phyloP scores from a whole-genome alignment of 2,113 vertebrate species.

The Trichechus manatus region DNA sequence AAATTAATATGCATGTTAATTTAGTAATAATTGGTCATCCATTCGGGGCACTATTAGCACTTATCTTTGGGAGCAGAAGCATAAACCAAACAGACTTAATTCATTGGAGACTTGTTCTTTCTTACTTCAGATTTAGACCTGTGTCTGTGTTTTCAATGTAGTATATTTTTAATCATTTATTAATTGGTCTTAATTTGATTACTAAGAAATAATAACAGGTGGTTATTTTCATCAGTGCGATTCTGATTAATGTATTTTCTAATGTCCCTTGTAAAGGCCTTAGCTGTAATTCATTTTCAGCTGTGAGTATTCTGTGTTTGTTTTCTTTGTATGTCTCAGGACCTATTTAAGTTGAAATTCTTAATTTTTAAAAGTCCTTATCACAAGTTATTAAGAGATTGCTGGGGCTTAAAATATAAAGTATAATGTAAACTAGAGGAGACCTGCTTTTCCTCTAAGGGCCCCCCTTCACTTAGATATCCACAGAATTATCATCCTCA shows the following conservation, averaged over 20 bases:
- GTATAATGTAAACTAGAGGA: not conserved
- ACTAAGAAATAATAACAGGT: constrained; percentile 31
- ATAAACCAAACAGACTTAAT: constrained; percentile 37
- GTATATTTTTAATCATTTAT: constrained; percentile 32
- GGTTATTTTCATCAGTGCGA: not conserved
- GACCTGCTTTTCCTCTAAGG: not conserved
- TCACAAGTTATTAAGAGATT: constrained; percentile 4
- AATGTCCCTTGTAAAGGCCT: not conserved
- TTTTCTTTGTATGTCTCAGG: not conserved
- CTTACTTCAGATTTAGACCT: constrained; percentile 21
- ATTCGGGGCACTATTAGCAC: not conserved
- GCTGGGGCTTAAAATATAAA: not conserved
- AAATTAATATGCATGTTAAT: not conserved
- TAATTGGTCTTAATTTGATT: constrained; percentile 6
- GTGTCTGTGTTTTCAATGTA: constrained; percentile 14
- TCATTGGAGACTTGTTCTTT: constrained; percentile 45
- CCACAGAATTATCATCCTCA: not conserved
- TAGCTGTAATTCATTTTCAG: constrained; percentile 48
- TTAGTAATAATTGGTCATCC: constrained; percentile 20
- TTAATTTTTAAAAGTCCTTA: not conserved
- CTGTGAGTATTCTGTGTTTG: not conserved
- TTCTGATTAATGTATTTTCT: not conserved
- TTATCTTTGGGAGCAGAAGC: constrained; percentile 47
- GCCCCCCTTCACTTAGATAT: not conserved
- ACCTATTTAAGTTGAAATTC: not conserved